Base-by-base conservation (phyloP, 2,888 invertebrate species). In the Diarsia rubi region DNA sequence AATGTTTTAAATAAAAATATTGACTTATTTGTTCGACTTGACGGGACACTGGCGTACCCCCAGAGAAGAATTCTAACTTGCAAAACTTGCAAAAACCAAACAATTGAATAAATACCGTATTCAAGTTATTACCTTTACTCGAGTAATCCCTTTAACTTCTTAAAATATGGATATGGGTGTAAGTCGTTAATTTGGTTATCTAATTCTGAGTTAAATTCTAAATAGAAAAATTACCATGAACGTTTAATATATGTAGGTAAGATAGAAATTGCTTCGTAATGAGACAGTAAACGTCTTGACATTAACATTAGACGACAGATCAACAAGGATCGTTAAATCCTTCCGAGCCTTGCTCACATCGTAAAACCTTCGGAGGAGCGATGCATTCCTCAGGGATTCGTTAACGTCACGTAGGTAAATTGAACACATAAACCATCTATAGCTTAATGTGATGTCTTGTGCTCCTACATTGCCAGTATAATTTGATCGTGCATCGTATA, bases 311-410 rank as follows among this genome's bases (percentile, higher is more conserved):
- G 31, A 62, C 54, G 68, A 14, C 24, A 67, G 54, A 69, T 75
- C 45, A 52, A 37, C 21, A 42, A n/a, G 47, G 57, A n/a, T 69
- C 76, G 27, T 49, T 75, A 68, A 75, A 49, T 75, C 76, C 44
- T 69, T 27, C 57, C 21, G 42, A 76, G 49, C 31, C 42, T 57
- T 31, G 12, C 75, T 76, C 49, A 68, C 64, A 63, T 57, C 47
- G 63, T 75, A 69, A 68, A 75, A 69, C 69, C 54, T 54, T 24
- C 31, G n/a, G 9, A 49, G 16, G 49, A 67, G 42, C n/a, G 45
- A 54, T 67, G 75, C 75, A 75, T 67, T 63, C 62, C 67, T 47
- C 47, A 60, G 45, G 54, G 75, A 67, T 63, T 54, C 68, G 27
- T 31, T 47, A 42, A 67, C 75, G 45, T 54, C 45, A 66, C 27